Evolutionary conservation across 2,113 vertebrate species (phyloP).

Genomic region (Tenrec ecaudatus): DNA sequence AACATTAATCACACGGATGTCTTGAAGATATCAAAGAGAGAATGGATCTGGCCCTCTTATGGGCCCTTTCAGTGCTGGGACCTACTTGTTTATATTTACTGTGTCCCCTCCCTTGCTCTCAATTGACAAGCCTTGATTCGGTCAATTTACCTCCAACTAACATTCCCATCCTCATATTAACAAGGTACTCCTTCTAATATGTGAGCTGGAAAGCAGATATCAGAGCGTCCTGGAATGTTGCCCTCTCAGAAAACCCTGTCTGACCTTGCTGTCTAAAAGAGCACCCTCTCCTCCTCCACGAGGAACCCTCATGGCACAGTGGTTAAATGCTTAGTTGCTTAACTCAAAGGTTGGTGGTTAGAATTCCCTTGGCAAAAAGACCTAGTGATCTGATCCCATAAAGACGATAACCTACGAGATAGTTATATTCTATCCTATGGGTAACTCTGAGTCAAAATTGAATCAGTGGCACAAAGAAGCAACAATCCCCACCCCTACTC

Average conservation of each 20-base stretch:
- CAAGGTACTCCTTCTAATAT: conserved; percentile 40
- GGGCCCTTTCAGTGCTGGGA: background rate
- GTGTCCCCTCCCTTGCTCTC: background rate
- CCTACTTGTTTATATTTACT: background rate
- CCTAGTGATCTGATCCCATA: background rate
- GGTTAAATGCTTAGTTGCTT: background rate
- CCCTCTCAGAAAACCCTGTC: conserved; percentile 44
- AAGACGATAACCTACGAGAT: background rate
- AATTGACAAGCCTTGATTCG: background rate
- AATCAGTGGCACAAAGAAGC: background rate
- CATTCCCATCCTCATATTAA: conserved; percentile 16
- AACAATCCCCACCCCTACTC: background rate
- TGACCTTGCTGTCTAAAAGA: conserved; percentile 53
- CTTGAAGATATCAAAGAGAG: background rate
- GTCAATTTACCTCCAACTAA: conserved; percentile 33
- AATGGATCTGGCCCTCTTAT: background rate
- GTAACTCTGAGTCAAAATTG: background rate
- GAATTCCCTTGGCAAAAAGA: background rate
- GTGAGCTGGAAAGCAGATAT: conserved; percentile 51
- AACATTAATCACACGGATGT: conserved; percentile 11
- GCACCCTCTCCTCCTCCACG: background rate
- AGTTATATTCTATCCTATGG: background rate
- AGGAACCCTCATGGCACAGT: background rate
- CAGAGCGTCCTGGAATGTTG: background rate
- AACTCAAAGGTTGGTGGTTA: background rate